These are phyloP conservation scores for Leptogaster cylindrica DNA, from an alignment of 2,888 invertebrate genomes.

Conservation along the genomic window DNA sequence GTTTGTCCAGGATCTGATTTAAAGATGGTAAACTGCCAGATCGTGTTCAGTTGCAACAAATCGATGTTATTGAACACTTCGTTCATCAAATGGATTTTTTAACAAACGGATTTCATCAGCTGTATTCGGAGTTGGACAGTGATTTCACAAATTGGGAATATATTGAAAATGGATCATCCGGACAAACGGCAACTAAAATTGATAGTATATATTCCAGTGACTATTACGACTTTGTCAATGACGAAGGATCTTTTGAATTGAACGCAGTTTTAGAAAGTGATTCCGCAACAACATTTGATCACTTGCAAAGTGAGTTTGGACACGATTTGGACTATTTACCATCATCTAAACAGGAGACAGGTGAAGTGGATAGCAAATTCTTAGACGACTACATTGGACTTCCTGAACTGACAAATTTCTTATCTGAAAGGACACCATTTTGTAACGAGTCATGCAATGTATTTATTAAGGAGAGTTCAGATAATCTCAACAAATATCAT, in stretches of 20 bases:
- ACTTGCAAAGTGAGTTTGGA: conserved; percentile 41
- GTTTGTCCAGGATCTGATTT: conserved; percentile 35
- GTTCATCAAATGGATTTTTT: conserved; percentile 60
- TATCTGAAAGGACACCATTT: conserved; percentile 66
- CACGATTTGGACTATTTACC: conserved; percentile 44
- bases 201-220: conserved; percentile 9
- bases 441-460: conserved; percentile 66
- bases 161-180: background rate
- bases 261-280: conserved; percentile 37
- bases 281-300: conserved; percentile 43
- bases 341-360: background rate
- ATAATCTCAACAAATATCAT: conserved; percentile 54
- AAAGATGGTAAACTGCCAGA: conserved; percentile 35
- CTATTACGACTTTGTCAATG: background rate
- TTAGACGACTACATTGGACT: conserved; percentile 59
- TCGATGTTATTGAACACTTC: background rate
- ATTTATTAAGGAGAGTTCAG: conserved; percentile 63
- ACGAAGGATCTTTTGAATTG: conserved; percentile 30
- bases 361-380: conserved; percentile 58
- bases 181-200: background rate
- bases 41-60: conserved; percentile 34
- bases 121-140: conserved; percentile 56
- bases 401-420: conserved; percentile 55
- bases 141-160: conserved; percentile 44
- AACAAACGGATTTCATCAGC: conserved; percentile 60